These are phyloP conservation scores for Limenitis camilla DNA, from an alignment of 2,888 invertebrate genomes.

Conservation along the genomic window DNA sequence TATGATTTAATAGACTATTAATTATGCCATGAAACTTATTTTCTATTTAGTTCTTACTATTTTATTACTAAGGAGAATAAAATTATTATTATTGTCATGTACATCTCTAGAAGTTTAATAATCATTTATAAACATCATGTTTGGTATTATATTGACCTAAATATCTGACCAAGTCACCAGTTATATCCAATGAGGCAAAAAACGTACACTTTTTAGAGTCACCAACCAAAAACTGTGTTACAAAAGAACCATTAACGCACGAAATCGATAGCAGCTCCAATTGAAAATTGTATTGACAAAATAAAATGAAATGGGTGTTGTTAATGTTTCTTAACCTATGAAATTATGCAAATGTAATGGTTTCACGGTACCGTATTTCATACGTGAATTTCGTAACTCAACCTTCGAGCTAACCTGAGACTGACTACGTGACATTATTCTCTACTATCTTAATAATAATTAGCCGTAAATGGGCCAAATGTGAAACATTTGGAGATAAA, in stretches of 20 bases:
- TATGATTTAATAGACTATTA: no score
- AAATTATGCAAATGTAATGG: constrained; percentile 43
- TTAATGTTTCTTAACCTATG: constrained; percentile 38
- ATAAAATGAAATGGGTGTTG: constrained; percentile 27
- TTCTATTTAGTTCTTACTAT: no score
- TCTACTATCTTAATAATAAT: constrained; percentile 27
- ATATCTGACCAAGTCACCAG: no score
- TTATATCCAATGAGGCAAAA: neutral
- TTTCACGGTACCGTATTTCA: constrained; percentile 36
- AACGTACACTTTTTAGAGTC: neutral
- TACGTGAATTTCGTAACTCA: constrained; percentile 38
- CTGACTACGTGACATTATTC: constrained; percentile 40
- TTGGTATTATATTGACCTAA: no score
- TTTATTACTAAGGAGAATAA: no score
- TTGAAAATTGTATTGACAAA: constrained; percentile 32
- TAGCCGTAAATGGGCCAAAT: constrained; percentile 29
- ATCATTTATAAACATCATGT: no score
- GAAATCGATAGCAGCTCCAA: constrained; percentile 26
- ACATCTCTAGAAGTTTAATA: no score
- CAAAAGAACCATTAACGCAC: constrained; percentile 21
- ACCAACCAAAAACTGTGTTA: constrained; percentile 3
- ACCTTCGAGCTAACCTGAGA: constrained; percentile 30
- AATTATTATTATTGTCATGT: no score
- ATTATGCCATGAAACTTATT: no score
- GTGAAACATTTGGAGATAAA: constrained; percentile 11